These are phyloP conservation scores for Centropus bengalensis DNA, from an alignment of 2,113 vertebrate species.

Conservation along the genomic window DNA sequence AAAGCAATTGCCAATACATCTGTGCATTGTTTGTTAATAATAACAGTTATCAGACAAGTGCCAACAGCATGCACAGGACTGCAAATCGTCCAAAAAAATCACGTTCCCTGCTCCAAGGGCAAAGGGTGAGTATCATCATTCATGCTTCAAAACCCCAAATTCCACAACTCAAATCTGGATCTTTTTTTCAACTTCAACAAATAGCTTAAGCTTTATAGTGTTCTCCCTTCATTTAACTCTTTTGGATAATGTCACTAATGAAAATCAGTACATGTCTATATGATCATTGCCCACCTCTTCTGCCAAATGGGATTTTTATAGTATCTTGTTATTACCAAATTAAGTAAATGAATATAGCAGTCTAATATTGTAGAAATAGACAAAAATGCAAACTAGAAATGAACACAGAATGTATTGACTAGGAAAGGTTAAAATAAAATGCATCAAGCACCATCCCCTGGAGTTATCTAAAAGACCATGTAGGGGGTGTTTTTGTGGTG, in stretches of 20 bases:
- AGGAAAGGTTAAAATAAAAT: neutral
- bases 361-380: neutral
- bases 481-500: no score
- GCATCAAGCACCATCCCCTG: neutral
- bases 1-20: conserved; percentile 31
- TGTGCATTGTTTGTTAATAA: conserved; percentile 46
- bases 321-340: neutral
- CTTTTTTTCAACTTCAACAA: neutral
- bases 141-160: conserved; percentile 4
- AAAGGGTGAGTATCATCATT: neutral
- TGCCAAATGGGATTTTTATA: neutral
- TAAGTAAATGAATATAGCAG: neutral
- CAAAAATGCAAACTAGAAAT: neutral
- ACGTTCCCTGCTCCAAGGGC: neutral
- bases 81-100: neutral
- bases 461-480: no score
- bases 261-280: neutral
- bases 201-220: neutral
- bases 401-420: neutral
- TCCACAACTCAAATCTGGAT: neutral
- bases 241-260: neutral
- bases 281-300: neutral
- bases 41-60: conserved; percentile 3
- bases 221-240: neutral
- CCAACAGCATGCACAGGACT: neutral